Evolutionary conservation across 2,113 vertebrate species (phyloP).

Genomic region (Papio anubis): DNA sequence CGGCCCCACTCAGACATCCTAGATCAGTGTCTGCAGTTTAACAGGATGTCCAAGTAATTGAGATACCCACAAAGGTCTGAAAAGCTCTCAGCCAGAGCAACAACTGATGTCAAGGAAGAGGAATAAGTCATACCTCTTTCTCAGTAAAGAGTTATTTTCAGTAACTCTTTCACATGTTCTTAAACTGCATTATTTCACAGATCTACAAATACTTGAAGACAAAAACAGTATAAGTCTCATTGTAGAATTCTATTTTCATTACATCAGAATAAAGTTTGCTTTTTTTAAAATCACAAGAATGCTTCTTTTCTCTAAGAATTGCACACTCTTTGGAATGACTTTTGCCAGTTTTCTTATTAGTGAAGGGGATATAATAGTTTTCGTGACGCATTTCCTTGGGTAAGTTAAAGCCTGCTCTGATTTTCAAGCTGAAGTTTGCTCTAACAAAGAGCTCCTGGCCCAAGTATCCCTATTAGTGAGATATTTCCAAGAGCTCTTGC

Average conservation of each 20-base stretch:
- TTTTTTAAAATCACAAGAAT: not conserved
- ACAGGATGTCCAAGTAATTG: not conserved
- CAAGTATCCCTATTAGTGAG: not conserved
- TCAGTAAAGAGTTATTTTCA: slow-evolving; percentile 4
- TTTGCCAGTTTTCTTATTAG: not conserved
- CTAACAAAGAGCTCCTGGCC: not conserved
- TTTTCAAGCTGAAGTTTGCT: not conserved
- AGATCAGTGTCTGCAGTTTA: not conserved
- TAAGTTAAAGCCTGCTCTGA: not conserved
- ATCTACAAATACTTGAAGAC: not conserved
- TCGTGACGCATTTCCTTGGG: not conserved
- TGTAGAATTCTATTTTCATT: not conserved
- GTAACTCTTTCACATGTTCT: not conserved
- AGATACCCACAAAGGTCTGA: not conserved
- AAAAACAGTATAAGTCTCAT: not conserved
- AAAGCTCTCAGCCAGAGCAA: not conserved
- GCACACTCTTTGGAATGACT: not conserved
- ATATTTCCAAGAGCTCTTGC: not conserved
- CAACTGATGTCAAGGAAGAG: accelerated
- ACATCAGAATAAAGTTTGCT: not conserved
- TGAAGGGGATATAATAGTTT: not conserved
- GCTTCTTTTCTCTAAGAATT: not conserved
- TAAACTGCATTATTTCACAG: not conserved
- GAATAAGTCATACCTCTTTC: not conserved
- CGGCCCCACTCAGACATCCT: not conserved